phyloP scores from a whole-genome alignment of 2,888 invertebrate genomes.

The Melitaea athalia region DNA sequence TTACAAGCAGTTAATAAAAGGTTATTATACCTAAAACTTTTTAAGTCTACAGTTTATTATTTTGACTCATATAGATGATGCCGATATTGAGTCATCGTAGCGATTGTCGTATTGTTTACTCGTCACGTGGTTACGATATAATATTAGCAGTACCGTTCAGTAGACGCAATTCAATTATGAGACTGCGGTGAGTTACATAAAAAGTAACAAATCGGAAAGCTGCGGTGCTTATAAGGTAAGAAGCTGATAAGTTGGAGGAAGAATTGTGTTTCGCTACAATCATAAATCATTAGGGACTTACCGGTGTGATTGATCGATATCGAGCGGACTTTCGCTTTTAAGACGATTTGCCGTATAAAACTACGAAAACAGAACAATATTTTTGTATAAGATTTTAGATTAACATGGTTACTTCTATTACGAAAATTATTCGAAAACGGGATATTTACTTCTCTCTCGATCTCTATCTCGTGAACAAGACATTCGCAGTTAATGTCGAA shows the following conservation, averaged over 20 bases:
- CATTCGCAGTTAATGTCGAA: no score
- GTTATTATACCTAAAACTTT: not conserved
- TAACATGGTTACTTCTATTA: no score
- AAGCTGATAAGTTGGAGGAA: constrained; percentile 45
- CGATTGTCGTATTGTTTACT: constrained; percentile 55
- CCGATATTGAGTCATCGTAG: constrained; percentile 54
- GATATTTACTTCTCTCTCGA: no score
- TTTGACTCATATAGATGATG: constrained; percentile 6
- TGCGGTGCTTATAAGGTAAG: constrained; percentile 46
- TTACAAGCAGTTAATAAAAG: not conserved
- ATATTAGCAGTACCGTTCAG: constrained; percentile 14
- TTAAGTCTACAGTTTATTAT: not conserved
- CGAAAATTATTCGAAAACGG: no score
- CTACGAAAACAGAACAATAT: not conserved
- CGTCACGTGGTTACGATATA: constrained; percentile 53
- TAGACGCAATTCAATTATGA: constrained; percentile 37
- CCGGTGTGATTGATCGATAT: constrained; percentile 37
- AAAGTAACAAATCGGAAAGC: constrained; percentile 57
- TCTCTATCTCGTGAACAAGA: no score
- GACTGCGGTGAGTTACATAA: constrained; percentile 53
- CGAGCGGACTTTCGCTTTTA: constrained; percentile 31
- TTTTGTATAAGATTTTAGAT: no score
- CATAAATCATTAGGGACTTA: constrained; percentile 44
- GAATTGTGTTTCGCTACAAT: constrained; percentile 44
- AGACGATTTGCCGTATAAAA: not conserved